These are phyloP conservation scores for Blastobasis adustella DNA, from an alignment of 2,888 invertebrate genomes.

Conservation along the genomic window DNA sequence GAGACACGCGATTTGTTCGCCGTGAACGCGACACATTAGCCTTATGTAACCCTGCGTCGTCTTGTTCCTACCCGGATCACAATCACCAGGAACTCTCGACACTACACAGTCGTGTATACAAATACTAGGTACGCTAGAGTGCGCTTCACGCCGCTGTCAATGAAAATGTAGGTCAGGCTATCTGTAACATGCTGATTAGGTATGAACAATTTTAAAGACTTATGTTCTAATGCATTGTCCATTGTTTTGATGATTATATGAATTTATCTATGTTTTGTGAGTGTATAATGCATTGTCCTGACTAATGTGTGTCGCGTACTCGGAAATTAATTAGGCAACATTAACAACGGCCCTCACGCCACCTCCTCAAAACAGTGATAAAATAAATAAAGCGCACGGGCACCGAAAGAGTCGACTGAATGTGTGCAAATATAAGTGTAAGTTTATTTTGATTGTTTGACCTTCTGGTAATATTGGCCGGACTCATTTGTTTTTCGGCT, in stretches of 20 bases:
- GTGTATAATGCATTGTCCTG: background rate
- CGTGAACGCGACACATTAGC: too few relatives aligned
- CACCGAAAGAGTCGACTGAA: too few relatives aligned
- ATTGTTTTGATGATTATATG: conserved; percentile 1
- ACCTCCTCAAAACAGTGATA: too few relatives aligned
- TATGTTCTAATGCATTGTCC: background rate
- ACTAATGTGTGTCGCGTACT: background rate
- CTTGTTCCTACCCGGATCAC: too few relatives aligned
- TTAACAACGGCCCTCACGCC: background rate
- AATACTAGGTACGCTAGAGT: too few relatives aligned
- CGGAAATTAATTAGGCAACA: background rate
- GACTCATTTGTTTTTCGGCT: conserved; percentile 26
- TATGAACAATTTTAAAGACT: conserved; percentile 1
- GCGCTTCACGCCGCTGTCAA: too few relatives aligned
- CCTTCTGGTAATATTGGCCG: conserved; percentile 22
- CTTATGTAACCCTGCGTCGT: too few relatives aligned
- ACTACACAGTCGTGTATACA: too few relatives aligned
- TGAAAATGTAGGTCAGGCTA: conserved; percentile 5
- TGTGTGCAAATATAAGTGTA: too few relatives aligned
- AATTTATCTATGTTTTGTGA: background rate
- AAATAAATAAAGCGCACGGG: too few relatives aligned
- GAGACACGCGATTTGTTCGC: conserved; percentile 29
- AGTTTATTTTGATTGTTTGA: conserved; percentile 11
- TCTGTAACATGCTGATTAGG: background rate
- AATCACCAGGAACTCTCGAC: too few relatives aligned